Evolutionary conservation across 35 echinoderm and acorn worm species (phyloP), one percentile per base, ranked within the genome.

Genomic region (Strongylocentrotus purpuratus): DNA sequence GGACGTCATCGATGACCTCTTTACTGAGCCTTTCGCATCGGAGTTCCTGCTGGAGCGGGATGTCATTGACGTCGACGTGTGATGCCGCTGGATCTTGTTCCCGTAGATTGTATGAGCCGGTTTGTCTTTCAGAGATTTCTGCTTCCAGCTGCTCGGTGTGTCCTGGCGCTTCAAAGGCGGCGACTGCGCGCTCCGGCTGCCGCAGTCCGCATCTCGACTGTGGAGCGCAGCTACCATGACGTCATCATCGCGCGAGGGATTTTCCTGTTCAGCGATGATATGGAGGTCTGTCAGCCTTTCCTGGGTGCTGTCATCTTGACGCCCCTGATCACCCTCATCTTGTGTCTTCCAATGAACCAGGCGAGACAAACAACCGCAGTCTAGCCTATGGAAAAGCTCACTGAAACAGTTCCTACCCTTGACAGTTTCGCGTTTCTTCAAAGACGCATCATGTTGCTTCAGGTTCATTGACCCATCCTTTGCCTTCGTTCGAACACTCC

Each of bases 241-340:
- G 33, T 71, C 52, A 33, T 60, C 87, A 8, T 65, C 87, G 9
- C 95, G 88, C 28, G 31, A 88, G 5, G 31, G 48, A 58, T 93
- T 93, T 15, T 93, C 91, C 91, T 93, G 91, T 93, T 93, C 91
- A 31, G 45, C 48, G 91, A 93, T 93, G 91, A 93, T 46, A 58
- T 93, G 91, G 2, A 93, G 48, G 14, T 93, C 91, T 58, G 91
- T 93, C 15, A 93, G 91, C 48, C 46, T 33, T 14, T 93, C 91
- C 46, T 93, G 91, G 11, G 91, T 31, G 11, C 48, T 58, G 48
- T 93, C 91, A 20, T 89, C 87, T 15, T 89, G 87, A 18, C 17
- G 33, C 14, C 6, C 45, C 31, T 89, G 87, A 89, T 33, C 87
- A 31, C 48, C 91, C 5, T 13, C 11, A 32, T 58, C 4, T 14